These are phyloP conservation scores for Apeltes quadracus DNA, from an alignment of 2,113 vertebrate genomes.

Conservation along the genomic window DNA sequence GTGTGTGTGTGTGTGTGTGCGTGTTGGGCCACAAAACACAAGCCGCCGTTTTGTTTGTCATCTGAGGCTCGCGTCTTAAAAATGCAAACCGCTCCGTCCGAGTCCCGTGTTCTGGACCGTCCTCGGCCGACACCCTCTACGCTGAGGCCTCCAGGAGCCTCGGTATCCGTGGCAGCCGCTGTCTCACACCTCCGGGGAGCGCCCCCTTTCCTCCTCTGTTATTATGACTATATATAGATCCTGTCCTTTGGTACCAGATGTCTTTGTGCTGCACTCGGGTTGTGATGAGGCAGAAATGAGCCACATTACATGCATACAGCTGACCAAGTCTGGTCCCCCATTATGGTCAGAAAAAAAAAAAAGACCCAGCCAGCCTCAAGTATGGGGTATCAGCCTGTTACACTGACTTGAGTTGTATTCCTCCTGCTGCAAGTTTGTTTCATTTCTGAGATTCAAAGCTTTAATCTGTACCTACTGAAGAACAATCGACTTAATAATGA, in stretches of 20 bases:
- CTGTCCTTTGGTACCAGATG: conserved; percentile 53
- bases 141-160: conserved; percentile 28
- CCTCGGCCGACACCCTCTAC: conserved; percentile 28
- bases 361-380: not conserved
- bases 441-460: not conserved
- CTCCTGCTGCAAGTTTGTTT: not conserved
- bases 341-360: conserved; percentile 10
- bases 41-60: conserved; percentile 29
- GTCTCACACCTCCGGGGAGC: conserved; percentile 66
- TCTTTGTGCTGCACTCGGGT: conserved; percentile 46
- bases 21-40: conserved; percentile 6
- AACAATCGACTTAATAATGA: not conserved
- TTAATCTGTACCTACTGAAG: not conserved
- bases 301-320: conserved; percentile 12
- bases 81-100: not conserved
- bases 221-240: conserved; percentile 73
- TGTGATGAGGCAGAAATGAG: conserved; percentile 42
- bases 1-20: too few relatives aligned
- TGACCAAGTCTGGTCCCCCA: not conserved
- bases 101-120: not conserved
- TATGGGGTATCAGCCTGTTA: not conserved
- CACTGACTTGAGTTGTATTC: not conserved
- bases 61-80: conserved; percentile 17
- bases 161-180: conserved; percentile 62
- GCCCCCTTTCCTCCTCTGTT: conserved; percentile 65